Conservation (phyloP, 2,888 invertebrate species). For the Heliconius ethilla region DNA sequence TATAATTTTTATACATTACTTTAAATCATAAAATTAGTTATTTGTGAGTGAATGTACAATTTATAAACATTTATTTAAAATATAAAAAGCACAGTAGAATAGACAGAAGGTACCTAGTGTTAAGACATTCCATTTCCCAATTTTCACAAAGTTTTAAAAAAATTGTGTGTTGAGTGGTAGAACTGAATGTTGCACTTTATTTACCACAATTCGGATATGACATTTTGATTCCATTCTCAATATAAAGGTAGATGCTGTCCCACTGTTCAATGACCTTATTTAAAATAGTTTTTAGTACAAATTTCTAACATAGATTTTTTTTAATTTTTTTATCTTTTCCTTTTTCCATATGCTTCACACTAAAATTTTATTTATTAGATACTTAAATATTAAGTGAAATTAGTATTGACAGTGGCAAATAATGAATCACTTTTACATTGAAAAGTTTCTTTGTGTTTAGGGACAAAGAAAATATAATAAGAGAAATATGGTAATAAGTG, state of each 20-base stretch:
- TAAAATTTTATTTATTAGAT: too few species aligned
- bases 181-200: neutral
- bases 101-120: neutral
- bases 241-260: too few species aligned
- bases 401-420: neutral
- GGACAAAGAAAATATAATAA: conserved; percentile 3
- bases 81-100: neutral
- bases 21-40: too few species aligned
- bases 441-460: conserved; percentile 17
- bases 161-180: neutral
- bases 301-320: too few species aligned
- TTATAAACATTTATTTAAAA: too few species aligned
- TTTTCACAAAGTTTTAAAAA: neutral
- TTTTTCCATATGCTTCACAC: too few species aligned
- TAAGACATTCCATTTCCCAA: neutral
- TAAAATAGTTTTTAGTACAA: too few species aligned
- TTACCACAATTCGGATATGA: too few species aligned
- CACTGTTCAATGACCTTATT: too few species aligned
- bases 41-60: neutral
- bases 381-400: neutral
- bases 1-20: neutral
- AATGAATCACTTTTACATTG: conserved; percentile 15
- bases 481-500: neutral
- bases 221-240: too few species aligned
- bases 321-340: too few species aligned